Evolutionary conservation across 2,113 vertebrate species (phyloP).

Genomic region (Scatophagus argus): DNA sequence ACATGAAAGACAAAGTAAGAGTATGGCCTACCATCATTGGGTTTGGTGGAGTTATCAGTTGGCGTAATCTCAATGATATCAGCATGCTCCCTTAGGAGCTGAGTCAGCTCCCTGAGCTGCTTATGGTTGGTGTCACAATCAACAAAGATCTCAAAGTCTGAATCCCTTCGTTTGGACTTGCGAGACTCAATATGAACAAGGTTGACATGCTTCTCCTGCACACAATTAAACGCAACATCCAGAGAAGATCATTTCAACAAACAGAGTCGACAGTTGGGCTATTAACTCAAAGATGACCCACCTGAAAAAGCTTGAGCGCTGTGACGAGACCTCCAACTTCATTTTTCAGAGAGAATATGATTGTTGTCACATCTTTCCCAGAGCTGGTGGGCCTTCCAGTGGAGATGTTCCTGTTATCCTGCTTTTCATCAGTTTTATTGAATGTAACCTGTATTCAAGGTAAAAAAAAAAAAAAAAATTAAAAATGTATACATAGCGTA

Average conservation of each 20-base stretch:
- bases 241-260: not conserved
- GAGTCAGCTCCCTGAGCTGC: slow-evolving; percentile 90
- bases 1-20: no score
- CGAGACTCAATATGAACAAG: slow-evolving; percentile 93
- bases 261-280: not conserved
- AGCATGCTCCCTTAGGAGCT: slow-evolving; percentile 87
- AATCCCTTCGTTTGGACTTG: slow-evolving; percentile 89
- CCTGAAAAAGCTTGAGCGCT: slow-evolving; percentile 28
- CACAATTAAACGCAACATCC: not conserved
- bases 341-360: slow-evolving; percentile 33
- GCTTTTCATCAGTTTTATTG: not conserved
- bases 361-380: not conserved
- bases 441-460: not conserved
- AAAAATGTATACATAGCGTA: not conserved
- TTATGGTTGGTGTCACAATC: slow-evolving; percentile 90
- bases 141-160: slow-evolving; percentile 93
- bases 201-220: slow-evolving; percentile 92
- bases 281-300: not conserved
- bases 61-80: slow-evolving; percentile 84
- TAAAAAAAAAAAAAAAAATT: not conserved
- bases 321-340: slow-evolving; percentile 13
- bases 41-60: slow-evolving; percentile 74
- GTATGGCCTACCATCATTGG: slow-evolving; percentile 79
- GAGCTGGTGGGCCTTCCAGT: not conserved
- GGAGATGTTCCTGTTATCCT: slow-evolving; percentile 17